Conservation (phyloP, 2,113 vertebrate genomes). For the Dasyornis broadbenti region DNA sequence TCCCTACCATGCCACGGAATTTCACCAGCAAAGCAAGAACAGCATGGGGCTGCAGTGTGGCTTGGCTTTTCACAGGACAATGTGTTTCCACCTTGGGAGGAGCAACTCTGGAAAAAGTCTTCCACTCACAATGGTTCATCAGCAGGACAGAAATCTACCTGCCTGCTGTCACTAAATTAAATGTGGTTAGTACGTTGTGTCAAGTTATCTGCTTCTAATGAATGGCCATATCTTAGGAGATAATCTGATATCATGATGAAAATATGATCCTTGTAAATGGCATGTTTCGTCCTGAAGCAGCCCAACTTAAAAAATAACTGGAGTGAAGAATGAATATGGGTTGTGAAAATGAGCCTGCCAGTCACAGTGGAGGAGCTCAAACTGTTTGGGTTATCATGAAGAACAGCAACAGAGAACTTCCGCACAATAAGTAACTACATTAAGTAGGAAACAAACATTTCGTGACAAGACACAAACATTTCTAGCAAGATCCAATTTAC, state of each 20-base stretch:
- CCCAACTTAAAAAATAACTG: neutral
- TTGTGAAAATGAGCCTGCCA: neutral
- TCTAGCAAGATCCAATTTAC: slow-evolving; percentile 32
- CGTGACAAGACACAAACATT: slow-evolving; percentile 44
- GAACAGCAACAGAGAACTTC: neutral
- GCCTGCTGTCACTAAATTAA: neutral
- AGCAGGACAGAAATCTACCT: neutral
- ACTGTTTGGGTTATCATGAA: neutral
- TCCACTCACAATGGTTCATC: rapidly evolving
- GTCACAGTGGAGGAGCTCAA: neutral
- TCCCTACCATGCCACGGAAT: neutral
- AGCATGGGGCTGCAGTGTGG: neutral
- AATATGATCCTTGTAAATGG: neutral
- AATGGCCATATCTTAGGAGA: neutral
- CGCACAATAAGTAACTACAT: slow-evolving; percentile 9
- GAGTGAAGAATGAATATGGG: neutral
- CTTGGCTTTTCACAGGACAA: neutral
- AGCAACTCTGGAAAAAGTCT: neutral
- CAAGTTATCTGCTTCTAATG: neutral
- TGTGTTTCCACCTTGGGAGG: neutral
- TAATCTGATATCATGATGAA: neutral
- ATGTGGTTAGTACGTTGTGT: neutral
- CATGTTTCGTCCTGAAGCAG: neutral
- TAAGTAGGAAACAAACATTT: slow-evolving; percentile 51
- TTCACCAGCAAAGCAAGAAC: neutral